Evolutionary conservation across 2,888 invertebrate genomes (phyloP), one percentile per base, ranked within the genome.

Genomic region (Caenorhabditis macrosperma): DNA sequence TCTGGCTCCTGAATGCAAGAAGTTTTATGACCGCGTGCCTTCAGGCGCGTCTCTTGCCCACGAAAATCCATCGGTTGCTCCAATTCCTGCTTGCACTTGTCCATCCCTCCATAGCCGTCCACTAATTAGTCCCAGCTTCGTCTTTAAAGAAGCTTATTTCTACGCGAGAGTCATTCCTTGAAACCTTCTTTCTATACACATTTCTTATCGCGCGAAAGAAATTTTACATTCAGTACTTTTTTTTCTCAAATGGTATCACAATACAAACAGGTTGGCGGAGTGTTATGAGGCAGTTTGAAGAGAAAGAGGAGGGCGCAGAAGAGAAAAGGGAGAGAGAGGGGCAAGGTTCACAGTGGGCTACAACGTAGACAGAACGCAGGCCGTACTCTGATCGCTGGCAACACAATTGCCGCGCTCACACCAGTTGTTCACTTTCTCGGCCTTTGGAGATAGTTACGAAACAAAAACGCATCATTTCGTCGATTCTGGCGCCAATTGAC

Each of bases 341-440:
- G 28, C 74, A 74, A 64, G 64, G 72, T 72, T 64, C 72, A 72
- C 59, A 38, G 33, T 28, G 5, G 61, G 17, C 74, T 74, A 74
- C 74, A 52, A 5, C 48, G 74, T 74, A 74, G 74, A 64, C 50
- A 57, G 57, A 61, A 72, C 63, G 46, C 54, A 63, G 63, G 50
- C 30, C 59, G 74, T 74, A 74, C 74, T 74, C 59, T 74, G 74
- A 64, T 74, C 74, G 26, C 59, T 46, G 26, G 63, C 26, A 50
- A 69, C 54, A 44, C 59, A 52, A 33, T 17, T 57, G 35, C 59
- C 35, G 50, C 38, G 57, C 54, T 20, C 33, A 66, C 64, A 66
- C 55, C 68, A 68, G 61, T 76, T 67, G 67, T 76, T 61, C 48
- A 22, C 52, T 68, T 26, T 46, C 33, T 48, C 54, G 17, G 7